phyloP scores from a whole-genome alignment of 2,113 vertebrate species.

The Halichoerus grypus region DNA sequence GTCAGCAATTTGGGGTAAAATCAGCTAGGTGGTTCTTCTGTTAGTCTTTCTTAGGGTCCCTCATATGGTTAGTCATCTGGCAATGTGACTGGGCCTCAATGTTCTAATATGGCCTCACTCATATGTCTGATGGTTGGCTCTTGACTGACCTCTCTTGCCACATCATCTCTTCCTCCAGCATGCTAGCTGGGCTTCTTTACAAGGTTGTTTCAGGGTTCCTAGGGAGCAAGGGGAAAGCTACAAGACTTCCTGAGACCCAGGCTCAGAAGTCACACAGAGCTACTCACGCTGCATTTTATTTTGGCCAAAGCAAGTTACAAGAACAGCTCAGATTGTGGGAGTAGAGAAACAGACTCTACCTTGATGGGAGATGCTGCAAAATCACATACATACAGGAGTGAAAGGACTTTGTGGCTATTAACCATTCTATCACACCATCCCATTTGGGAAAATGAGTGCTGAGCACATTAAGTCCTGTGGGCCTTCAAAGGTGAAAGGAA shows the following conservation, averaged over 20 bases:
- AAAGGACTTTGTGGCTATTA: constrained; percentile 38
- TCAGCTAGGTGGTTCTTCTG: not conserved
- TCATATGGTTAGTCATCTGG: not conserved
- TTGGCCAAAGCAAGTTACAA: constrained; percentile 48
- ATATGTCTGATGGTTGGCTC: constrained; percentile 4
- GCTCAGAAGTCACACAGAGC: constrained; percentile 22
- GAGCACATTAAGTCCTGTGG: constrained; percentile 37
- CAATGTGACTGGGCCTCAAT: constrained; percentile 11
- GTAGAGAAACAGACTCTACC: constrained; percentile 30
- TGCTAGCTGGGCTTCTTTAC: not conserved
- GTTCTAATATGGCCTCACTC: constrained; percentile 27
- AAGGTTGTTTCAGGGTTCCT: not conserved
- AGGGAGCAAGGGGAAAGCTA: constrained; percentile 27
- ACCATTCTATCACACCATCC: not conserved
- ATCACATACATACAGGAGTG: constrained; percentile 43
- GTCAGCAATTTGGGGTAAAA: constrained; percentile 39
- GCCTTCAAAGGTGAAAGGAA: constrained; percentile 41
- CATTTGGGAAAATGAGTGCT: not conserved
- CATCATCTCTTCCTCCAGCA: constrained; percentile 7
- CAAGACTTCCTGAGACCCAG: constrained; percentile 43
- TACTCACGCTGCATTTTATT: not conserved
- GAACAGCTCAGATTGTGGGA: constrained; percentile 16
- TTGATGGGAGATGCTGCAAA: constrained; percentile 29
- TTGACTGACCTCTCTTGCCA: not conserved
- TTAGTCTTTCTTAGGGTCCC: not conserved